A percentile compares a stretch with the other conserved stretches of the same genome.
phyloP scores from a whole-genome alignment of 2,888 invertebrate genomes.

The Pammene fasciana region DNA sequence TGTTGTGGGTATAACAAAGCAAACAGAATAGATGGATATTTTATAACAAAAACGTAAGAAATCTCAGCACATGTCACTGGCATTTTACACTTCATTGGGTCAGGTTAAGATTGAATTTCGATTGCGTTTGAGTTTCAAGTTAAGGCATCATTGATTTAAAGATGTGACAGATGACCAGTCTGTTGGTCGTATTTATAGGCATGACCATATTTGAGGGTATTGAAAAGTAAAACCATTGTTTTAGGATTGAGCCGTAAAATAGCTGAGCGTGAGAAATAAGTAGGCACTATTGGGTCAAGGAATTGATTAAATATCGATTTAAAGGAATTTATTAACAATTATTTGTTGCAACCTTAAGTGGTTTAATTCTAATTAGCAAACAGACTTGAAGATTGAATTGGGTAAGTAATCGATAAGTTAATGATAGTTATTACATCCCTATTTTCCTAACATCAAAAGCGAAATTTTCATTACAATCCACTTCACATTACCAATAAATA shows the following conservation, averaged over 20 bases:
- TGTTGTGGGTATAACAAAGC: constrained; percentile 46
- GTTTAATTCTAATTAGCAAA: too few species aligned
- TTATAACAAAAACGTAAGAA: constrained; percentile 7
- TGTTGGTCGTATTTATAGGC: constrained; percentile 36
- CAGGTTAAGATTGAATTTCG: constrained; percentile 20
- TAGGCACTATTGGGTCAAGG: constrained; percentile 29
- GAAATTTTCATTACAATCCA: constrained; percentile 2
- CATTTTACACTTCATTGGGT: constrained; percentile 1
- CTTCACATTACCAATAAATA: constrained; percentile 29
- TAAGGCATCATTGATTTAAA: constrained; percentile 5
- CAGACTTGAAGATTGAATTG: too few species aligned
- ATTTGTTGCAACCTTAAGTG: neutral
- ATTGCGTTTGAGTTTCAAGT: neutral
- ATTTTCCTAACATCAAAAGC: neutral
- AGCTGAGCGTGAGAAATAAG: constrained; percentile 38
- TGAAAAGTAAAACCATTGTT: constrained; percentile 40
- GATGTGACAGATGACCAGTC: constrained; percentile 40
- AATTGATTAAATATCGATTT: neutral
- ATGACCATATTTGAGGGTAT: constrained; percentile 40
- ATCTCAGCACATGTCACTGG: neutral
- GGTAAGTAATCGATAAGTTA: neutral
- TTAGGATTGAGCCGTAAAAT: constrained; percentile 37
- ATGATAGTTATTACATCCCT: neutral
- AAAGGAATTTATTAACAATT: neutral
- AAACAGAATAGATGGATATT: constrained; percentile 44